Evolutionary conservation across 2,888 invertebrate genomes (phyloP).

Genomic region (Aproaerema taeniolella): DNA sequence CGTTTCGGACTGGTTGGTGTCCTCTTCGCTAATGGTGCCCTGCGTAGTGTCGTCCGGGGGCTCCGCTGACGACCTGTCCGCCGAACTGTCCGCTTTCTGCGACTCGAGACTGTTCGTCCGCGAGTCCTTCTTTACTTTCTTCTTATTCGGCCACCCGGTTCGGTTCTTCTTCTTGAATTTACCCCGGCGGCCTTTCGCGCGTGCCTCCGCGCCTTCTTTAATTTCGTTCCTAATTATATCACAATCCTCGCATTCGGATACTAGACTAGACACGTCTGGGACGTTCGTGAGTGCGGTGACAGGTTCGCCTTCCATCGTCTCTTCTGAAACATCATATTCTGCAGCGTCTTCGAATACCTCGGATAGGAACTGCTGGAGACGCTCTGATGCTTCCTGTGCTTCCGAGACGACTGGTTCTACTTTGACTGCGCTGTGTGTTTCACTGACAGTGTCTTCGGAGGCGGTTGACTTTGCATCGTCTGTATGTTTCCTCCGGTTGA

Average conservation of each 20-base stretch:
- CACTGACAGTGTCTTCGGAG: slow-evolving; percentile 62
- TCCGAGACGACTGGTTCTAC: slow-evolving; percentile 47
- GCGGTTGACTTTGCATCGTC: slow-evolving; percentile 67
- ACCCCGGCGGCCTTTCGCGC: slow-evolving; percentile 53
- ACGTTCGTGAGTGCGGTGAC: slow-evolving; percentile 47
- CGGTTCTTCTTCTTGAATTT: slow-evolving; percentile 84
- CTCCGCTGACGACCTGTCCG: slow-evolving; percentile 52
- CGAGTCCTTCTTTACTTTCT: slow-evolving; percentile 53
- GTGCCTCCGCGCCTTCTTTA: slow-evolving; percentile 33
- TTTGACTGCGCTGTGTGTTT: slow-evolving; percentile 46
- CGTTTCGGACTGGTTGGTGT: slow-evolving; percentile 37
- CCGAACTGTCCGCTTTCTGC: slow-evolving; percentile 39
- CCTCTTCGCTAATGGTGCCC: slow-evolving; percentile 51
- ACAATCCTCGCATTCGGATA: slow-evolving; percentile 63
- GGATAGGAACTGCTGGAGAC: slow-evolving; percentile 60
- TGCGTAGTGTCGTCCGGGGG: slow-evolving; percentile 50
- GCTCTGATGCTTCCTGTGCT: slow-evolving; percentile 53
- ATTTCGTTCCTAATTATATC: slow-evolving; percentile 60
- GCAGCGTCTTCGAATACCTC: slow-evolving; percentile 64
- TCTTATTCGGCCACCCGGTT: slow-evolving; percentile 88
- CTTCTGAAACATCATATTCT: slow-evolving; percentile 68
- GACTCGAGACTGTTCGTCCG: slow-evolving; percentile 45
- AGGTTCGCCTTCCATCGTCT: slow-evolving; percentile 50
- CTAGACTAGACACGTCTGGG: slow-evolving; percentile 63
- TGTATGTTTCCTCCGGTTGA: slow-evolving; percentile 69